Evolutionary conservation across 2,113 vertebrate genomes (phyloP).

Genomic region (Sorex fumeus): DNA sequence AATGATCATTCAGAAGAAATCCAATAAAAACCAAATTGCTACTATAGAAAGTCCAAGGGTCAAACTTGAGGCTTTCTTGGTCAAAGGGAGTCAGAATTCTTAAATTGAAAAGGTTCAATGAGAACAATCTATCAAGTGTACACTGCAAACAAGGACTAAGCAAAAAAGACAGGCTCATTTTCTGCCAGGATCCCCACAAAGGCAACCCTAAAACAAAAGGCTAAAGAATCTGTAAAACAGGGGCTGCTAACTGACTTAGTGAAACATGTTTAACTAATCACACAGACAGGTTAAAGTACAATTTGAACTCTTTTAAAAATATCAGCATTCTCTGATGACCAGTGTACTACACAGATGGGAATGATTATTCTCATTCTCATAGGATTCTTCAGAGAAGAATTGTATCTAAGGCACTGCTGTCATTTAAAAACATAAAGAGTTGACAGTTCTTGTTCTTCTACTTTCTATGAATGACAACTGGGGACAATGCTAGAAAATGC

Average conservation of each 20-base stretch:
- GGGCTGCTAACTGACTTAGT: constrained; percentile 1
- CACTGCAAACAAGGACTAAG: not conserved
- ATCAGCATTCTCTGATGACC: not conserved
- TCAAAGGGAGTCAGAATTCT: constrained; percentile 11
- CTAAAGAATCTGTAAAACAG: not conserved
- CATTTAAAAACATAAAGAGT: constrained; percentile 24
- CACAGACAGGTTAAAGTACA: constrained; percentile 26
- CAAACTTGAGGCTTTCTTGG: not conserved
- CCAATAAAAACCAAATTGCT: not conserved
- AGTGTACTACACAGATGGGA: not conserved
- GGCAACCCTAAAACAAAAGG: constrained; percentile 14
- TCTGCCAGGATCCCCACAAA: constrained; percentile 20
- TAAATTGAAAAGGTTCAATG: not conserved
- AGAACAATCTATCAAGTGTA: not conserved
- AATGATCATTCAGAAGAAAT: not conserved
- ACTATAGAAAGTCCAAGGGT: not conserved
- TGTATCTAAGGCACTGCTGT: not conserved
- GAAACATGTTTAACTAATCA: constrained; percentile 43
- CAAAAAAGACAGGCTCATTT: not conserved
- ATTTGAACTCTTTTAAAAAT: not conserved
- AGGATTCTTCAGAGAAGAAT: constrained; percentile 6
- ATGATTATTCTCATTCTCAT: not conserved
- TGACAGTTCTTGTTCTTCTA: constrained; percentile 6
- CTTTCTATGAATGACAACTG: not conserved
- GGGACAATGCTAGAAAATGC: not conserved